Conservation (phyloP, 2,797 vertebrate species). For the Anas flavirostris region DNA sequence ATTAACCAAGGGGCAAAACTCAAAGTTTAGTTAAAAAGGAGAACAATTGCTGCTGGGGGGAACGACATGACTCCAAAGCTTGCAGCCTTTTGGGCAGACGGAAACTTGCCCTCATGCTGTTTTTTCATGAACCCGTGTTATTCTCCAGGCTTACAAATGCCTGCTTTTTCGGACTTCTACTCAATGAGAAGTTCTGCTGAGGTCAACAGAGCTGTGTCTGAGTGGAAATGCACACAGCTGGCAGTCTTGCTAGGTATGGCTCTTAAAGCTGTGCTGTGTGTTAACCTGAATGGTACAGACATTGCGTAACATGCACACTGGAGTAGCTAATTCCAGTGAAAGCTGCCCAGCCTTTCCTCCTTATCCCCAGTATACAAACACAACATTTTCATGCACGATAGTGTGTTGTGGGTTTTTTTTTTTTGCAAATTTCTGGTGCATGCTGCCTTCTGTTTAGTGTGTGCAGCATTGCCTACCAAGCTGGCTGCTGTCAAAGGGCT, state of each 20-base stretch:
- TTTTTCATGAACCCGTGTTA: background rate
- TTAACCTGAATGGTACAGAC: background rate
- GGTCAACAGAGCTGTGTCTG: background rate
- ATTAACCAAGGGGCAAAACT: constrained; percentile 39
- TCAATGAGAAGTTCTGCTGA: background rate
- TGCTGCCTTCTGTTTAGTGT: background rate
- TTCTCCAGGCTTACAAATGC: background rate
- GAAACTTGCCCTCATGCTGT: rapidly evolving
- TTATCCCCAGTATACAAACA: background rate
- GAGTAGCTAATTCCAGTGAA: background rate
- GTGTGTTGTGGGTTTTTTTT: background rate
- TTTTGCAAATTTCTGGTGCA: background rate
- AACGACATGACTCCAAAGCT: background rate
- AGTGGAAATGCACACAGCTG: background rate
- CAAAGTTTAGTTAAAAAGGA: constrained; percentile 10
- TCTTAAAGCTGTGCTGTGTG: background rate
- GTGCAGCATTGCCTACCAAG: background rate
- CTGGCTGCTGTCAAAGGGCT: rapidly evolving
- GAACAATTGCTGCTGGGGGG: background rate
- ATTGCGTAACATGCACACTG: rapidly evolving
- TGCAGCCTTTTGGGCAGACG: background rate
- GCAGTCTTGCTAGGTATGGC: background rate
- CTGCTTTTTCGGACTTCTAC: background rate
- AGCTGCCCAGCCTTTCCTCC: background rate
- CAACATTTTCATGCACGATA: background rate